phyloP scores from a whole-genome alignment of 2,797 vertebrate genomes.

The Dendrocincla fuliginosa region DNA sequence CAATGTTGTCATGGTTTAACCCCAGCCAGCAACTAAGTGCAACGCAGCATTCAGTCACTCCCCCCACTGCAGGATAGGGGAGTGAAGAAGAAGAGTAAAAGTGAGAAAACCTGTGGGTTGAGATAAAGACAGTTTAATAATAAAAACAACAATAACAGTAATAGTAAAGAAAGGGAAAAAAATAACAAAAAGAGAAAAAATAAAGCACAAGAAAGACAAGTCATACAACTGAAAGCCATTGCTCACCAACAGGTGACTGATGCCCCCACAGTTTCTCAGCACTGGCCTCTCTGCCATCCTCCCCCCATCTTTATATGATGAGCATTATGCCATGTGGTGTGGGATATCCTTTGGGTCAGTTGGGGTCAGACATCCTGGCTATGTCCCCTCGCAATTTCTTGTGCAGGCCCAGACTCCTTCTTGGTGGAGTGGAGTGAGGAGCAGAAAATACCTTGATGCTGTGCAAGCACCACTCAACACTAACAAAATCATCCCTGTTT shows the following conservation, averaged over 20 bases:
- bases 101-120: neutral
- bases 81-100: neutral
- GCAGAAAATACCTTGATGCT: neutral
- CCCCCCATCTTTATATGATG: neutral
- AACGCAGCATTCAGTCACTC: neutral
- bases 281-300: rapidly evolving
- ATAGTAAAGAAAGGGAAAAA: neutral
- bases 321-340: neutral
- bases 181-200: neutral
- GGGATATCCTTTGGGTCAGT: neutral
- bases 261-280: neutral
- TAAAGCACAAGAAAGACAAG: neutral
- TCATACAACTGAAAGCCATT: neutral
- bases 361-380: neutral
- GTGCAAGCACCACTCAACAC: neutral
- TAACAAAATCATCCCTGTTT: neutral
- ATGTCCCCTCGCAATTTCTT: neutral
- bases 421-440: neutral
- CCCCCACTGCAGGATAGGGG: neutral
- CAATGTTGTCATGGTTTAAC: neutral
- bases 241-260: neutral
- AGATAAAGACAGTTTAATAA: neutral
- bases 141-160: neutral
- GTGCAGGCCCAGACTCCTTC: neutral
- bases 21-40: neutral